These are phyloP conservation scores for Spodoptera litura DNA, from an alignment of 1,140 invertebrate genomes.

Conservation along the genomic window DNA sequence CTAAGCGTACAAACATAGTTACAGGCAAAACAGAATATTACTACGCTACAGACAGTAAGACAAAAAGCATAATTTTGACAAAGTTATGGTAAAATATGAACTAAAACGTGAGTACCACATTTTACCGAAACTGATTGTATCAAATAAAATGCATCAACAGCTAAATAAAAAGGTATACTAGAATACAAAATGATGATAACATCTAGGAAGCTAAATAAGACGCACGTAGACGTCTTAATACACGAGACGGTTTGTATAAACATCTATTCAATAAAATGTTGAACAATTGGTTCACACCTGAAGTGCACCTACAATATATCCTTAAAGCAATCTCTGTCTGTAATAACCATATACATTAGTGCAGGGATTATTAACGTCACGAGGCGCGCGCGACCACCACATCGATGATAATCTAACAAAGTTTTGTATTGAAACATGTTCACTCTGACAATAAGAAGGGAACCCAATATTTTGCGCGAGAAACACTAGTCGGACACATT, in stretches of 20 bases:
- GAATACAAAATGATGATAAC: constrained; percentile 40
- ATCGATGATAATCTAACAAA: constrained; percentile 46
- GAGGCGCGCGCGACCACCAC: constrained; percentile 10
- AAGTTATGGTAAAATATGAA: constrained; percentile 33
- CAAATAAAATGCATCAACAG: constrained; percentile 17
- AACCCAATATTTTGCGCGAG: constrained; percentile 54
- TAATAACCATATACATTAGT: constrained; percentile 46
- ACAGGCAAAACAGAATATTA: constrained; percentile 17
- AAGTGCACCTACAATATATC: constrained; percentile 41
- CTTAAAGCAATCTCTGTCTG: constrained; percentile 46
- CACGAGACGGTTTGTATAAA: constrained; percentile 69
- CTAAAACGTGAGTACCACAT: neutral
- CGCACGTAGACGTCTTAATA: constrained; percentile 51
- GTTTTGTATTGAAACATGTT: constrained; percentile 50
- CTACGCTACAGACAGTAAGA: constrained; percentile 40
- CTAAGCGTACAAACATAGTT: neutral
- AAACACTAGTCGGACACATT: constrained; percentile 56
- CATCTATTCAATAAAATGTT: constrained; percentile 59
- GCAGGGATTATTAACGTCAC: constrained; percentile 38
- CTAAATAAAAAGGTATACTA: constrained; percentile 29
- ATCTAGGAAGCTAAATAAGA: constrained; percentile 44
- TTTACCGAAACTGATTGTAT: constrained; percentile 2
- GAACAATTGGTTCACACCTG: constrained; percentile 55
- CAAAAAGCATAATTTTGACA: constrained; percentile 24
- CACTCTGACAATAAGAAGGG: constrained; percentile 51